Percentiles rank a stretch among this genome's conserved stretches.
These are phyloP conservation scores for Eufriesea mexicana DNA, from an alignment of 1,140 invertebrate species.

Conservation along the genomic window DNA sequence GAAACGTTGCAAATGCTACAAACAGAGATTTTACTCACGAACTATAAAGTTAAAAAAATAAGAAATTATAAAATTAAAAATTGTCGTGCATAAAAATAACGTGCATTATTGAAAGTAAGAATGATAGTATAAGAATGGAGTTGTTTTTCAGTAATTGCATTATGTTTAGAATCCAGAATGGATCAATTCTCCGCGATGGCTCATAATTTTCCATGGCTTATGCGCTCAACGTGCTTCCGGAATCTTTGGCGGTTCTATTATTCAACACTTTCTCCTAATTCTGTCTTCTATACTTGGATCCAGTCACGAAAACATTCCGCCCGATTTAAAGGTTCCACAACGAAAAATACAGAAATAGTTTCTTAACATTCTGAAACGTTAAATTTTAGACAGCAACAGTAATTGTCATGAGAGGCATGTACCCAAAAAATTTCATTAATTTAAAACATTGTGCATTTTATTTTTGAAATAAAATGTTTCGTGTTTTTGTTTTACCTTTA, in stretches of 20 bases:
- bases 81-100: background rate
- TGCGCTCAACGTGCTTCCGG: background rate
- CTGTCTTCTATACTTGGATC: background rate
- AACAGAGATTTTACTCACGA: no score
- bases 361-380: background rate
- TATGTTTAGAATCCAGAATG: background rate
- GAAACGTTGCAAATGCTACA: no score
- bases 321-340: background rate
- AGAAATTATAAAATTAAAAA: no score
- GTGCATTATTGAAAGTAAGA: conserved; percentile 8
- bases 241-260: conserved; percentile 9
- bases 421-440: background rate
- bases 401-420: background rate
- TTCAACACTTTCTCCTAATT: conserved; percentile 8
- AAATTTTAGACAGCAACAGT: background rate
- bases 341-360: background rate
- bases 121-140: background rate
- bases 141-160: background rate
- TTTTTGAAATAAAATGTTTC: background rate
- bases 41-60: no score
- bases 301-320: no score
- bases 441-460: background rate
- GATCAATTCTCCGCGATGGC: background rate
- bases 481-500: background rate
- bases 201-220: conserved; percentile 8